Conservation (phyloP, 2,113 vertebrate species). For the Lepisosteus osseus region DNA sequence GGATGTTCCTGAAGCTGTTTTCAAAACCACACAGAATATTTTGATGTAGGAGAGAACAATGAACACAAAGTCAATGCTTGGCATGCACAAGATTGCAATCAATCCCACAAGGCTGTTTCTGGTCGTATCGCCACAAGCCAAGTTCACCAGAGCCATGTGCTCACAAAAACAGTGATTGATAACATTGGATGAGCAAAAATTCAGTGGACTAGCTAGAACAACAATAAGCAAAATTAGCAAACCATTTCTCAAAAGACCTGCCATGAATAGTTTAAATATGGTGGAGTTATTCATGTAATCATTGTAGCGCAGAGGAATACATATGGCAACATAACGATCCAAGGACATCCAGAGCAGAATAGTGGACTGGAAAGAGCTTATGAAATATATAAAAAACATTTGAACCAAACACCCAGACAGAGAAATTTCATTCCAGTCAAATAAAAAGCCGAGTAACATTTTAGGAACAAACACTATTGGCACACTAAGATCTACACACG, state of each 20-base stretch:
- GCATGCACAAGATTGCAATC: constrained; percentile 13
- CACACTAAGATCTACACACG: constrained; percentile 24
- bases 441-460: constrained; percentile 32
- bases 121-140: constrained; percentile 46
- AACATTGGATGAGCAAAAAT: constrained; percentile 42
- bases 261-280: constrained; percentile 18
- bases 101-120: constrained; percentile 43
- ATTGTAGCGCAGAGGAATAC: constrained; percentile 33
- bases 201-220: constrained; percentile 22
- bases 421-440: constrained; percentile 29
- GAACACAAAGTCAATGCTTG: constrained; percentile 25
- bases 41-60: constrained; percentile 28
- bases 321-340: constrained; percentile 43
- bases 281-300: constrained; percentile 17
- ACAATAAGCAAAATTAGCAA: constrained; percentile 20
- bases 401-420: constrained; percentile 29
- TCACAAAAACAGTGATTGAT: constrained; percentile 52
- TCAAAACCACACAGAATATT: constrained; percentile 27
- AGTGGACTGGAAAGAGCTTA: constrained; percentile 39
- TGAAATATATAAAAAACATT: constrained; percentile 32
- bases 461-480: constrained; percentile 31
- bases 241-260: constrained; percentile 26
- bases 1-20: constrained; percentile 21
- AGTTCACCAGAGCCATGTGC: constrained; percentile 53
- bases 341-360: constrained; percentile 53